A percentile compares a stretch with the other conserved stretches of the same genome.
Evolutionary conservation across 1,140 invertebrate genomes (phyloP).

Genomic region (Thaumetopoea pityocampa): DNA sequence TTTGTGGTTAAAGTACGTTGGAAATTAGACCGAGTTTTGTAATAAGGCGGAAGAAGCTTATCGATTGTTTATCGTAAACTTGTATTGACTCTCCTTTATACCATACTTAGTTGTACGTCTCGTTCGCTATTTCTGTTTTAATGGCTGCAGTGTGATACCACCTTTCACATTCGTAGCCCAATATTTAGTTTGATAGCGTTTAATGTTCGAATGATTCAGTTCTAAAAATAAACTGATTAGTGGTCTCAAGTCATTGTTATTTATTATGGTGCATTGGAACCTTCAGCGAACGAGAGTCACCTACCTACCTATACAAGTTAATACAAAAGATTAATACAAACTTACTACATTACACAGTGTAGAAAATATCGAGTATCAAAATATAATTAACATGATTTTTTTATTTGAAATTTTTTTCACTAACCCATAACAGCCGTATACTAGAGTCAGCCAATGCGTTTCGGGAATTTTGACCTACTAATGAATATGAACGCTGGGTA

Average conservation of each 20-base stretch:
- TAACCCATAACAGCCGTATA: slow-evolving; percentile 76
- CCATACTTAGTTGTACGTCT: background rate
- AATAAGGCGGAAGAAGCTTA: too few species aligned
- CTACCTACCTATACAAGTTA: slow-evolving; percentile 57
- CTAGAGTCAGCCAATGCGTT: slow-evolving; percentile 72
- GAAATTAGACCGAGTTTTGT: too few species aligned
- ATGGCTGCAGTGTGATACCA: slow-evolving; percentile 33
- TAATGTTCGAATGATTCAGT: slow-evolving; percentile 7
- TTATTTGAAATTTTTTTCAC: slow-evolving; percentile 69
- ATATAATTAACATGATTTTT: slow-evolving; percentile 72
- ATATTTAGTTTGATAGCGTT: slow-evolving; percentile 32
- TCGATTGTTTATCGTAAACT: too few species aligned
- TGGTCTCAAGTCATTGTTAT: slow-evolving; percentile 2
- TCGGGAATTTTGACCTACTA: slow-evolving; percentile 63
- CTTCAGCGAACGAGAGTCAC: slow-evolving; percentile 51
- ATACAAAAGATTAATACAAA: slow-evolving; percentile 63
- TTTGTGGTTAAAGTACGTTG: too few species aligned
- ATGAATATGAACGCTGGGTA: slow-evolving; percentile 41
- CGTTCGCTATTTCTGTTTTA: slow-evolving; percentile 16
- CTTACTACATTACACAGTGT: slow-evolving; percentile 66
- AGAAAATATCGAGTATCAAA: slow-evolving; percentile 75
- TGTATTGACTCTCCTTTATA: slow-evolving; percentile 10
- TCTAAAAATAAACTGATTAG: slow-evolving; percentile 2
- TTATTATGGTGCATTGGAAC: slow-evolving; percentile 26
- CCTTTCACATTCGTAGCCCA: slow-evolving; percentile 38